A percentile compares a stretch with the other conserved stretches of the same genome.
Evolutionary conservation across 2,797 vertebrate species (phyloP).

Genomic region (Takifugu ocellatus): DNA sequence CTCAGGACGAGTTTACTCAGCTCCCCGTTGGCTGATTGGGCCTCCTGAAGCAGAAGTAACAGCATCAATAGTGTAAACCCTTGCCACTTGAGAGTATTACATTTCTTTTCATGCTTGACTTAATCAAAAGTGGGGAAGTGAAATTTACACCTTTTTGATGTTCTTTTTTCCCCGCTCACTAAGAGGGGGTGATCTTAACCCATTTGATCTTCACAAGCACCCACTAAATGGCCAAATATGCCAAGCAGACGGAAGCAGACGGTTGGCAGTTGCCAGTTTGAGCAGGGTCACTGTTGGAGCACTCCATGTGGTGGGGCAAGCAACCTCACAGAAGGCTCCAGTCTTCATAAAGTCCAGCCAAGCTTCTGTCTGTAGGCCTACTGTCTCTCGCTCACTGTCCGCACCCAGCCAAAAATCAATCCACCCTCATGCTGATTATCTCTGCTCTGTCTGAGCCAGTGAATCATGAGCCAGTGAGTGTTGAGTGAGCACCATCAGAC

Average conservation of each 20-base stretch:
- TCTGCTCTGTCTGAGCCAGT: conserved; percentile 59
- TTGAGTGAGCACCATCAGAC: conserved; percentile 64
- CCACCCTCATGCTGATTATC: conserved; percentile 69
- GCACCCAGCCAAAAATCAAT: conserved; percentile 68
- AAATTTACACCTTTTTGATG: conserved; percentile 99
- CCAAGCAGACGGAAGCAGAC: conserved; percentile 96
- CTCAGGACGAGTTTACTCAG: conserved; percentile 93
- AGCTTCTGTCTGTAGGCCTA: conserved; percentile 73
- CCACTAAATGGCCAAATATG: conserved; percentile 99
- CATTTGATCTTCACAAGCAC: conserved; percentile 98
- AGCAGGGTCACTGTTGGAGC: conserved; percentile 86
- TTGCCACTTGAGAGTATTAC: conserved; percentile 99
- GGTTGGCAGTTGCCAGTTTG: conserved; percentile 93
- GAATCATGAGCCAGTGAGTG: conserved; percentile 54
- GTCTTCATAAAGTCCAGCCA: conserved; percentile 71
- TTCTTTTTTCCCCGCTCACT: conserved; percentile 97
- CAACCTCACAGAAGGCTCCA: conserved; percentile 79
- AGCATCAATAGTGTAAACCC: conserved; percentile 99
- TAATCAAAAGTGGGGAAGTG: conserved; percentile 99
- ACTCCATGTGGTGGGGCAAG: conserved; percentile 78
- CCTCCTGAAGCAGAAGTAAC: conserved; percentile 99
- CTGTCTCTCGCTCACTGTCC: conserved; percentile 65
- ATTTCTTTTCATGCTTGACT: conserved; percentile 99
- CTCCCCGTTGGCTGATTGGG: conserved; percentile 96
- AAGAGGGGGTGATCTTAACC: conserved; percentile 98